Conservation (phyloP, 2,797 vertebrate genomes). For the Pteropus rufus region DNA sequence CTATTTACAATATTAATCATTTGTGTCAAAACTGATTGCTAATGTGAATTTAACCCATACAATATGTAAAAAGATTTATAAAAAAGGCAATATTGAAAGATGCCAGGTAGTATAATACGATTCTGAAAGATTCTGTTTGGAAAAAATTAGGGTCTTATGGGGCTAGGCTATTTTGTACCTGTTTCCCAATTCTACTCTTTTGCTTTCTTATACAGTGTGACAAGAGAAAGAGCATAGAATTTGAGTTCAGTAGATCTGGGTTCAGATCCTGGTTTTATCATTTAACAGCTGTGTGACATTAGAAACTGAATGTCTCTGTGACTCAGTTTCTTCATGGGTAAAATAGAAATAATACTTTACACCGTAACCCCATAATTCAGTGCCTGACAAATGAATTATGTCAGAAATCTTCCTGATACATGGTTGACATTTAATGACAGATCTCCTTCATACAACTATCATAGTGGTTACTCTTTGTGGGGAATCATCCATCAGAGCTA, state of each 20-base stretch:
- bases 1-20: not conserved
- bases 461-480: not conserved
- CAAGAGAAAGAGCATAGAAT: not conserved
- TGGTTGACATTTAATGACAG: not conserved
- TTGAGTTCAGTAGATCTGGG: not conserved
- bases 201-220: not conserved
- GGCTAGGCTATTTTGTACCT: not conserved
- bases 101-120: not conserved
- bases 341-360: constrained; percentile 37
- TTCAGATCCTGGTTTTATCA: not conserved
- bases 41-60: not conserved
- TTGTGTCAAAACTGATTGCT: not conserved
- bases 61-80: not conserved
- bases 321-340: constrained; percentile 42
- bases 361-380: not conserved
- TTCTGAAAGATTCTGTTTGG: not conserved
- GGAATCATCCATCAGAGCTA: not conserved
- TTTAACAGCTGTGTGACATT: not conserved
- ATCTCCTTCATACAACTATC: not conserved
- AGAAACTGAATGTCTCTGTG: not conserved
- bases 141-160: not conserved
- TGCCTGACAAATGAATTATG: not conserved
- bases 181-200: not conserved
- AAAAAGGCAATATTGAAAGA: not conserved
- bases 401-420: not conserved